Conservation (phyloP, 2,797 vertebrate species). For the Triplophysa yarkandensis region DNA sequence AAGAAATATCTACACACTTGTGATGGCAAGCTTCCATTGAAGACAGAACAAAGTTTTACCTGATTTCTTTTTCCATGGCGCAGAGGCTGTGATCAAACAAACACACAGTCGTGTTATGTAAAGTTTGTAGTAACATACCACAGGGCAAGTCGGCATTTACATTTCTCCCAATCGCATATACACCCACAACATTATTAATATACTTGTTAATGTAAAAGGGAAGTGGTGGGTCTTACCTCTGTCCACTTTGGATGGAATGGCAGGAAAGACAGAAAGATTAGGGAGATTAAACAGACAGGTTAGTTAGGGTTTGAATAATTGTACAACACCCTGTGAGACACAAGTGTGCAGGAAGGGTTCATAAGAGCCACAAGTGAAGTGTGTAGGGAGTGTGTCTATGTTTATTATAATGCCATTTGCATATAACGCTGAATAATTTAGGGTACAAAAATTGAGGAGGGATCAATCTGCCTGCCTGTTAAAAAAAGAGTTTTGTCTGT, state of each 20-base stretch:
- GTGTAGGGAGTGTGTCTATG: constrained; percentile 18
- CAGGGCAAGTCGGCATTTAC: constrained; percentile 58
- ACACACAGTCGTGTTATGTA: constrained; percentile 62
- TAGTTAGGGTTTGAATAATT: constrained; percentile 62
- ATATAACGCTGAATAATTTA: constrained; percentile 7
- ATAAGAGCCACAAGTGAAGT: constrained; percentile 38
- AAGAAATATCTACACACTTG: not conserved
- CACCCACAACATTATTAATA: not conserved
- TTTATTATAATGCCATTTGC: constrained; percentile 2
- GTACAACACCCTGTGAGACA: constrained; percentile 27
- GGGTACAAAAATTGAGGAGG: not conserved
- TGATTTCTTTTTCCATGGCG: constrained; percentile 93
- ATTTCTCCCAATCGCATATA: not conserved
- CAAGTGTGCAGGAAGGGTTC: constrained; percentile 42
- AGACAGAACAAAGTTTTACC: constrained; percentile 74
- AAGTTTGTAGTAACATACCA: constrained; percentile 51
- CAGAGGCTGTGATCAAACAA: constrained; percentile 80
- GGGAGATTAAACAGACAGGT: constrained; percentile 58
- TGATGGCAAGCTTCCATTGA: constrained; percentile 7
- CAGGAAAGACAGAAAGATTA: constrained; percentile 58
- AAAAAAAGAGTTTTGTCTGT: not conserved
- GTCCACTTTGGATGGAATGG: constrained; percentile 72
- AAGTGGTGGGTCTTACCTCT: constrained; percentile 71
- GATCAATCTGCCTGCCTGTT: not conserved
- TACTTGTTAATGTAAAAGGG: not conserved